Percentiles rank a stretch among this genome's conserved stretches.
Conservation (phyloP, 2,888 invertebrate genomes). For the Lepidocyrtinus sp. region DNA sequence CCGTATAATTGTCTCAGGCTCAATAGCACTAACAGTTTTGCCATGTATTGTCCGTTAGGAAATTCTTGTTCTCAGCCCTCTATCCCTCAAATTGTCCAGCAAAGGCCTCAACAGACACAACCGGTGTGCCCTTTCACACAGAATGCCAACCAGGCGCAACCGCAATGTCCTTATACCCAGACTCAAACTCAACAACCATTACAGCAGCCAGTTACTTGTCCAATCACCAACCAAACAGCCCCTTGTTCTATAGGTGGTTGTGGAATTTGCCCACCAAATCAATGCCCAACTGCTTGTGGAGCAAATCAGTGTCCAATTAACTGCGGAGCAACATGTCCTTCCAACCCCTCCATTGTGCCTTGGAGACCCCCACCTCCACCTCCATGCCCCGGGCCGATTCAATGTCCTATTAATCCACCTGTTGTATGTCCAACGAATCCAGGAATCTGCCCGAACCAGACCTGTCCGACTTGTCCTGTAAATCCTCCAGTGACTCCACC, state of each 20-base stretch:
- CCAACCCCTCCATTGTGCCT: constrained; percentile 14
- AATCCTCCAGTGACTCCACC: constrained; percentile 13
- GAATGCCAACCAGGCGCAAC: no score
- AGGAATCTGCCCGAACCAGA: not conserved
- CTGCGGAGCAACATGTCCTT: no score
- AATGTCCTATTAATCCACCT: not conserved
- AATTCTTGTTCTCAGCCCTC: constrained; percentile 40
- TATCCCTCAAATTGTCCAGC: constrained; percentile 39
- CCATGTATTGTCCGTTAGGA: constrained; percentile 33
- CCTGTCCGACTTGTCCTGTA: not conserved
- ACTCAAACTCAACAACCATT: not conserved
- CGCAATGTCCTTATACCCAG: not conserved
- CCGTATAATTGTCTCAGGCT: constrained; percentile 55
- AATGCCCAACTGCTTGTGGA: not conserved
- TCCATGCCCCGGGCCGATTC: no score
- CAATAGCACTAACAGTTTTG: constrained; percentile 49
- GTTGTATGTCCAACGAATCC: not conserved
- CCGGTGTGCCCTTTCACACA: not conserved
- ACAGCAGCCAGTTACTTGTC: not conserved
- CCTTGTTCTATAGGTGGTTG: not conserved
- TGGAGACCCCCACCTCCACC: constrained; percentile 15
- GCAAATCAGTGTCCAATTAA: constrained; percentile 9
- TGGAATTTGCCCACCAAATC: not conserved
- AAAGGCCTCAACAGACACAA: constrained; percentile 2
- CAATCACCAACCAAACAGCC: not conserved